Base-by-base conservation (phyloP, 2,797 vertebrate genomes). In the Myoxocephalus aenaeus region DNA sequence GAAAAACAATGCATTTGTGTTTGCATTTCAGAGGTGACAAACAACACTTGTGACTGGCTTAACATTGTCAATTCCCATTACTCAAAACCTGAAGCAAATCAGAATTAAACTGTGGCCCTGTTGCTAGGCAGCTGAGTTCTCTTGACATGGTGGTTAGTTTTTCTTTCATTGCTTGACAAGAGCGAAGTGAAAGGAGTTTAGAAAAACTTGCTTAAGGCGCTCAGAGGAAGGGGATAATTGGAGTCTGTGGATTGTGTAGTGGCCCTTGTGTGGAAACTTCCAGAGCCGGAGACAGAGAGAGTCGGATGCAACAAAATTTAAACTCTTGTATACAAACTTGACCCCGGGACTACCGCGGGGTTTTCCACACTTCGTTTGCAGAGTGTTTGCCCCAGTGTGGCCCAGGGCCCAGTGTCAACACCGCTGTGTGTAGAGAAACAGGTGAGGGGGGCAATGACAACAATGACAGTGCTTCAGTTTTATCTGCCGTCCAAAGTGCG, bases 121-220 rank as follows among this genome's bases (percentile, higher is more conserved):
- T 99, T 99, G 98, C 98, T 96, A 99, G 97, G 98, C 97, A 99
- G 96, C 97, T 86, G 95, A 97, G 96, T 97, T 98, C 96, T 98
- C 98, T 97, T 98, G 98, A 99, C 97, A 99, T 98, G 98, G 97
- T 99, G 97, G 97, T 97, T 99, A 98, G 97, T 98, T 98, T 97
- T 96, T 97, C 98, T 98, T 99, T 99, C 97, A 99, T 93, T 94
- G 92, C 96, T 95, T 98, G 97, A 99, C 98, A 99, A 98, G 97
- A 98, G 98, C 92, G 94, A 95, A 97, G 96, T 97, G 97, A 99
- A 99, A 98, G 96, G 97, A 98, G 96, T 98, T 98, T 97, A 97
- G 96, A 98, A 97, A 99, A 98, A 98, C 95, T 98, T 98, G 97
- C 97, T 98, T 97, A 98, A 98, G 96, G 97, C 97, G 96, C 97